These are phyloP conservation scores for Panurus biarmicus DNA, from an alignment of 2,113 vertebrate genomes.

Conservation along the genomic window DNA sequence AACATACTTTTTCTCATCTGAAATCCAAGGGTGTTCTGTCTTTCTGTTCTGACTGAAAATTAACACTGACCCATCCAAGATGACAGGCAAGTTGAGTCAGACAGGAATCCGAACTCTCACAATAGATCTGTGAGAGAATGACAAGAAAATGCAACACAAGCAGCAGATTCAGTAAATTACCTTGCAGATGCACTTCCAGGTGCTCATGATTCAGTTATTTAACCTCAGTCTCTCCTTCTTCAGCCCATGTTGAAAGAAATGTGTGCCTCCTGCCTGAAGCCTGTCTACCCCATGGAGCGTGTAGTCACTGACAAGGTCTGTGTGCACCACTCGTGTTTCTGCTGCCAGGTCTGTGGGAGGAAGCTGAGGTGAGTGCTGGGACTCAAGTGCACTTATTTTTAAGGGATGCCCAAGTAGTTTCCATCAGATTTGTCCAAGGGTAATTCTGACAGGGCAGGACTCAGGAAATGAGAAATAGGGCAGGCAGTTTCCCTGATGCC, in stretches of 20 bases:
- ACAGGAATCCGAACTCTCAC: background rate
- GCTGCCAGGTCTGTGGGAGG: slow-evolving; percentile 78
- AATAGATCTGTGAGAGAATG: background rate
- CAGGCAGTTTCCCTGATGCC: background rate
- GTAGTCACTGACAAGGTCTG: slow-evolving; percentile 68
- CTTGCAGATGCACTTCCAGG: background rate
- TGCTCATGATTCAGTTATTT: background rate
- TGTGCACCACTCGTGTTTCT: slow-evolving; percentile 79
- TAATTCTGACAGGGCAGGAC: background rate
- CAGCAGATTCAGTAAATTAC: background rate
- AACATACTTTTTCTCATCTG: background rate
- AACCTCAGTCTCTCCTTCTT: slow-evolving; percentile 11
- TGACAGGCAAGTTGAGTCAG: background rate
- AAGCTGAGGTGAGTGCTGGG: slow-evolving; percentile 77
- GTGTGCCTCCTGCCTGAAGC: slow-evolving; percentile 73
- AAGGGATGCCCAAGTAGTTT: background rate
- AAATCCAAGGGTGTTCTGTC: background rate
- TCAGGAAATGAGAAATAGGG: background rate
- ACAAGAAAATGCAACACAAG: background rate
- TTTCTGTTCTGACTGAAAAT: background rate
- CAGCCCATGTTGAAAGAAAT: slow-evolving; percentile 60
- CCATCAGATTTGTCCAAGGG: background rate
- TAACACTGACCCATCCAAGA: background rate
- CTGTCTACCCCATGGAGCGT: slow-evolving; percentile 76
- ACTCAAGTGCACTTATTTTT: background rate